Base-by-base conservation (phyloP, 2,797 vertebrate genomes). In the Lepus oiostolus region DNA sequence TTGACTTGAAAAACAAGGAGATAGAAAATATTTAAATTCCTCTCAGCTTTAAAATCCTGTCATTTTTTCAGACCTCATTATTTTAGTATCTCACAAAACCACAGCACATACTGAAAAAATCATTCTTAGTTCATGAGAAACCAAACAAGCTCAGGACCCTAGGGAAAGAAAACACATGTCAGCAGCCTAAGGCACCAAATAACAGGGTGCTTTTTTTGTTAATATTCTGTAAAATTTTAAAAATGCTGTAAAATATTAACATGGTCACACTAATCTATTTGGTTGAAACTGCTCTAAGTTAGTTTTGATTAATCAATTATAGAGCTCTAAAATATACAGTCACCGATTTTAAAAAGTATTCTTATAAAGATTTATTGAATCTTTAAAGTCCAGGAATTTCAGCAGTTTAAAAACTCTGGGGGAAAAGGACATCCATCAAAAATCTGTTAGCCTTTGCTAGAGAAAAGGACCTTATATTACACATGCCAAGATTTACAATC, bases 201-300 rank as follows among this genome's bases (percentile, higher is more conserved):
- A 71, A 58, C 54, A 58, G 90, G 90, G 94, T 86, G 72, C 82
- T 90, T 95, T 54, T 95, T 96, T 95, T 88, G 71, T 47, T 95
- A 93, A 83, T 88, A 96, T 84, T 84, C 90, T 83, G 72, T 93
- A 47, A 47, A 47, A 47, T 95, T 88, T 67, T 47, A 95, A 93
- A 83, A 86, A 96, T 84, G 81, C 90, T 83, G 72, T 93, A 93
- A 96, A 97, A 95, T 90, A 96, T 88, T 92, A 96, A 93, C 91
- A 95, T 81, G 58, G 70, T 76, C 67, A 83, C 79, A 90, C 60
- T 91, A 81, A 52, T 90, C 72, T 91, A 86, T 91, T 86, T 77
- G 71, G 54, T 30, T 92, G 70, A 94, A 94, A 75, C 26, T 84
- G 42, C 52, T 83, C 75, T 96, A 83, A 95, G 65, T 92, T 96